These are phyloP conservation scores for Lycophotia porphyrea DNA, from an alignment of 2,888 invertebrate species.

Conservation along the genomic window DNA sequence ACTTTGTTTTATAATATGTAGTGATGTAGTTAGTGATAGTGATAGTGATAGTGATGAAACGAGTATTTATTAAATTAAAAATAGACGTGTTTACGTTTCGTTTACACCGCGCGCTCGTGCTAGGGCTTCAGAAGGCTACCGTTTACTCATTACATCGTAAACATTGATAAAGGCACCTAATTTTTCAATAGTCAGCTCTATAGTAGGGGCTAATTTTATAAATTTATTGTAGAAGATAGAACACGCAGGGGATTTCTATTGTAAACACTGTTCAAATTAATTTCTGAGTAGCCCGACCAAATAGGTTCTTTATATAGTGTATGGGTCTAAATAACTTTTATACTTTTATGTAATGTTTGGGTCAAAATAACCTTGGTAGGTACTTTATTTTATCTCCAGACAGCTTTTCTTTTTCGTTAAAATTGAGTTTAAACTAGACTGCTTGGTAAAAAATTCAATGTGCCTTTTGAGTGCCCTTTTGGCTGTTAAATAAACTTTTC, in stretches of 20 bases:
- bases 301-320: constrained; percentile 31
- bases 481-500: constrained; percentile 1
- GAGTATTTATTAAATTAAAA: no score
- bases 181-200: constrained; percentile 52
- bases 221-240: constrained; percentile 61
- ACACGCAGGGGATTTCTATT: constrained; percentile 54
- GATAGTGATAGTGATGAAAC: no score
- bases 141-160: constrained; percentile 31
- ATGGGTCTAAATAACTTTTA: constrained; percentile 33
- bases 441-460: constrained; percentile 22
- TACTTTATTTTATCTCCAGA: constrained; percentile 15
- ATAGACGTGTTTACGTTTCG: no score
- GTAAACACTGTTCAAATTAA: constrained; percentile 54
- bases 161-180: constrained; percentile 29
- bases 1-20: no score
- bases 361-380: constrained; percentile 29
- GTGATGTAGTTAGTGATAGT: no score
- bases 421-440: constrained; percentile 34
- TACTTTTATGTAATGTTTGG: constrained; percentile 17
- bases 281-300: constrained; percentile 39
- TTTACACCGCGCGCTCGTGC: no score
- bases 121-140: not conserved
- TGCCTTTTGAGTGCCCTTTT: constrained; percentile 14
- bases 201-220: constrained; percentile 44
- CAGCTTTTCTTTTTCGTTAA: constrained; percentile 17